Base-by-base conservation (phyloP, 1,140 invertebrate genomes). In the Stenopsyche tienmushanensis region DNA sequence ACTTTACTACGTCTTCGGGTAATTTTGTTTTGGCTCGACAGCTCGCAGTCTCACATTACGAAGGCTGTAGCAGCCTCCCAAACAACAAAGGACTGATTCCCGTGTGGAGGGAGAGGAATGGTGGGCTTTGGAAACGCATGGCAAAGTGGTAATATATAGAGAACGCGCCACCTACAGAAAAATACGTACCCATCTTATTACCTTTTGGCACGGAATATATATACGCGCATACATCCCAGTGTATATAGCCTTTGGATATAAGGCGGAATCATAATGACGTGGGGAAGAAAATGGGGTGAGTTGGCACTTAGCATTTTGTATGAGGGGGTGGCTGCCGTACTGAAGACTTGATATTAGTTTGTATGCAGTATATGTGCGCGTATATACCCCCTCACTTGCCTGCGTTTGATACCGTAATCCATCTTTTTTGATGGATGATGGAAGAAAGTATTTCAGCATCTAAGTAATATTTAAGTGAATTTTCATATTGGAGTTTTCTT, bases 371-470 rank as follows among this genome's bases (percentile, higher is more conserved):
- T 41, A 24, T 62, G 57, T 20, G n/a, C 20, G 39, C 41, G 29
- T 34, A 17, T 62, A 62, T 41, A 50, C 60, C 50, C 21, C 53
- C 41, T 18, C 44, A 24, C 52, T 47, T 54, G 52, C 57, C 63
- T 69, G 67, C 67, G 67, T 62, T 66, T 69, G 67, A 66, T 66
- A 62, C 60, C 60, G 64, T 70, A 70, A 70, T 70, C 69, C 69
- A 67, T 70, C 69, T 70, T 70, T 66, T 70, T 70, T 70, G 69
- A 70, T 70, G 69, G 65, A 70, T 70, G 69, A 62, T 55, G 65
- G 49, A 67, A 65, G 65, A 70, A 70, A 70, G 62, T 66, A 70
- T 67, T 66, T 55, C 62, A 58, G 65, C 69, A 55, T 66, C 65
- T 66, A 65, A 66, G 64, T 67, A 70, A 70, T 70, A 62, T 67